These are phyloP conservation scores for Meloidogyne chitwoodi DNA, from an alignment of 1,140 invertebrate species.

Conservation along the genomic window DNA sequence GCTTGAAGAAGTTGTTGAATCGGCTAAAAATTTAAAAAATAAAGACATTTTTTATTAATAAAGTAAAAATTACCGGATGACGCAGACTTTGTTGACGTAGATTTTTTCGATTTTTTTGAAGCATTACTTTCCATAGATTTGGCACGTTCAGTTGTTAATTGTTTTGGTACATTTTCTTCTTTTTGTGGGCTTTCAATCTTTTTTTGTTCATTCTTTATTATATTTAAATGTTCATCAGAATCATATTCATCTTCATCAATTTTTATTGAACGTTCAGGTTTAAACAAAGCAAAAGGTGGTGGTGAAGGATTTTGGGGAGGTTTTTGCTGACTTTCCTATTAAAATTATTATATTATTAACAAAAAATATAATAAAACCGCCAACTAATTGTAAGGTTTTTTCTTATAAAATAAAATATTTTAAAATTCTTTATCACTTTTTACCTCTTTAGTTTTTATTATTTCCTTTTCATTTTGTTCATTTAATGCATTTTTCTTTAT, in stretches of 20 bases:
- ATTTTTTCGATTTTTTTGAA: not conserved
- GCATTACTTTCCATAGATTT: not conserved
- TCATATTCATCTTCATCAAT: slow-evolving; percentile 18
- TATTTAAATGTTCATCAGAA: not conserved
- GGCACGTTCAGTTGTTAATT: not conserved
- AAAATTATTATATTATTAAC: no score
- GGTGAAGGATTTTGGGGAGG: not conserved
- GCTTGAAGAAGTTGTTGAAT: not conserved
- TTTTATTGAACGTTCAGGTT: slow-evolving; percentile 10
- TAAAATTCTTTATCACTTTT: not conserved
- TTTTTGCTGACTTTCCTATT: not conserved
- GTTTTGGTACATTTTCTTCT: not conserved
- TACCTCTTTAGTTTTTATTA: not conserved
- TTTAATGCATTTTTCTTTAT: not conserved
- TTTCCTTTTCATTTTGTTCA: not conserved
- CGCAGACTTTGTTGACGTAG: not conserved
- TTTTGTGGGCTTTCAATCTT: not conserved
- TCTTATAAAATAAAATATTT: no score
- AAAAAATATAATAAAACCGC: no score
- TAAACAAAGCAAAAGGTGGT: not conserved
- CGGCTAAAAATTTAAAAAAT: not conserved
- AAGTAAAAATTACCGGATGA: not conserved
- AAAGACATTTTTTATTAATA: not conserved
- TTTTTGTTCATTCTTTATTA: not conserved
- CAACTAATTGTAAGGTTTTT: no score